A percentile compares a stretch with the other conserved stretches of the same genome.
Evolutionary conservation across 2,113 vertebrate species (phyloP).

Genomic region (Osmerus eperlanus): DNA sequence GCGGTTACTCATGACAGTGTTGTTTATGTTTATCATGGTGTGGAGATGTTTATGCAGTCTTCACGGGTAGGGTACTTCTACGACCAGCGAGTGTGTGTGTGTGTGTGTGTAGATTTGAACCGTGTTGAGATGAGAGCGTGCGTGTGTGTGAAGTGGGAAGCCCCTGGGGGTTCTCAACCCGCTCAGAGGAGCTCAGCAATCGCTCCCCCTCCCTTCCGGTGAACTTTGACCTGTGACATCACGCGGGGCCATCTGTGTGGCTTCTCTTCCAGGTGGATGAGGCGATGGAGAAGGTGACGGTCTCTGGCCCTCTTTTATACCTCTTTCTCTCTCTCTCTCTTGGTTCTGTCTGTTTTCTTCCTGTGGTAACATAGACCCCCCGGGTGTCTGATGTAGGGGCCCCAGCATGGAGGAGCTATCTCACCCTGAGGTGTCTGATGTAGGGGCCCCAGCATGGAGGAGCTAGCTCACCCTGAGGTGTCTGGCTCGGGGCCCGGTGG

Average conservation of each 20-base stretch:
- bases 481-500: background rate
- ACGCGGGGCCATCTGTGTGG: conserved; percentile 67
- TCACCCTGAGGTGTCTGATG: conserved; percentile 60
- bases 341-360: conserved; percentile 32
- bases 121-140: no score
- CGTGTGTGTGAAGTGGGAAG: no score
- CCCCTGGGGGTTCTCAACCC: no score
- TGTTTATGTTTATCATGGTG: no score
- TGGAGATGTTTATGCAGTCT: no score
- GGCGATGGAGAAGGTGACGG: conserved; percentile 80
- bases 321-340: conserved; percentile 61
- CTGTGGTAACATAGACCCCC: conserved; percentile 59
- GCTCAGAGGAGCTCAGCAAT: no score
- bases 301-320: conserved; percentile 75
- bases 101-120: no score
- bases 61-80: no score
- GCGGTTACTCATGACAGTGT: no score
- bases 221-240: conserved; percentile 50
- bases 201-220: conserved; percentile 9
- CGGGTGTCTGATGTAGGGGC: no score
- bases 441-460: conserved; percentile 72
- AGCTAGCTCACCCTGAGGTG: background rate
- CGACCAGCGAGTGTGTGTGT: no score
- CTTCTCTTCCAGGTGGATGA: conserved; percentile 87
- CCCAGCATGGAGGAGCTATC: no score